These are phyloP conservation scores for Drosophila colorata DNA, from an alignment of 2,888 invertebrate species.

Conservation along the genomic window DNA sequence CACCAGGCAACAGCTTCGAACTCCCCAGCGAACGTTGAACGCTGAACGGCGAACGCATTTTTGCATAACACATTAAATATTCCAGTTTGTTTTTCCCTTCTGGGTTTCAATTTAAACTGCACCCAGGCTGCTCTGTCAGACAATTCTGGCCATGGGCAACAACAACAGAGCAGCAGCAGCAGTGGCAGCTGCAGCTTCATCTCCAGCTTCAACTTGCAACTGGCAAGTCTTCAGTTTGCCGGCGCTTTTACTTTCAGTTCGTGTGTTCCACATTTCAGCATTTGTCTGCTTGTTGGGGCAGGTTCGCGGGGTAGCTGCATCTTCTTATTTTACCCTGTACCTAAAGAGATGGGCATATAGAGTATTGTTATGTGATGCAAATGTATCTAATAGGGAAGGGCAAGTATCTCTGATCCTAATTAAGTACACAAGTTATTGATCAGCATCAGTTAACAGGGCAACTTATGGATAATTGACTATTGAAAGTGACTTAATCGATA, in stretches of 20 bases:
- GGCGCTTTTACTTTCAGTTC: conserved; percentile 69
- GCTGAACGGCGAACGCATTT: conserved; percentile 64
- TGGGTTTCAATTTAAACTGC: conserved; percentile 78
- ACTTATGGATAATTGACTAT: too few relatives aligned
- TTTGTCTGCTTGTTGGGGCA: conserved; percentile 53
- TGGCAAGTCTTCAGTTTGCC: conserved; percentile 48
- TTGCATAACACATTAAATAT: conserved; percentile 79
- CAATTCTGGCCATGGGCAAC: conserved; percentile 47
- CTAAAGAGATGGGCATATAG: neutral
- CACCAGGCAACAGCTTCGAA: conserved; percentile 44
- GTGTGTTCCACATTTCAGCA: conserved; percentile 68
- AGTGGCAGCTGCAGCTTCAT: conserved; percentile 16
- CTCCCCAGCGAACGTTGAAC: conserved; percentile 39
- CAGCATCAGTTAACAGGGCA: neutral
- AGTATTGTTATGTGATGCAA: neutral
- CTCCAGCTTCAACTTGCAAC: conserved; percentile 34
- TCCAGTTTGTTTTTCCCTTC: conserved; percentile 72
- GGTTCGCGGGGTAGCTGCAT: neutral
- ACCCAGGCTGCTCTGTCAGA: conserved; percentile 47
- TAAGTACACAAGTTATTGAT: neutral
- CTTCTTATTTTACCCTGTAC: conserved; percentile 13
- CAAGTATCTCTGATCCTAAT: neutral
- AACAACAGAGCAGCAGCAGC: conserved; percentile 23
- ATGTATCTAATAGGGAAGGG: neutral
- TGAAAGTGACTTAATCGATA: neutral